Percentiles rank a stretch among this genome's conserved stretches.
phyloP scores from a whole-genome alignment of 1,140 invertebrate species.

The Panagrolaimus sp. region DNA sequence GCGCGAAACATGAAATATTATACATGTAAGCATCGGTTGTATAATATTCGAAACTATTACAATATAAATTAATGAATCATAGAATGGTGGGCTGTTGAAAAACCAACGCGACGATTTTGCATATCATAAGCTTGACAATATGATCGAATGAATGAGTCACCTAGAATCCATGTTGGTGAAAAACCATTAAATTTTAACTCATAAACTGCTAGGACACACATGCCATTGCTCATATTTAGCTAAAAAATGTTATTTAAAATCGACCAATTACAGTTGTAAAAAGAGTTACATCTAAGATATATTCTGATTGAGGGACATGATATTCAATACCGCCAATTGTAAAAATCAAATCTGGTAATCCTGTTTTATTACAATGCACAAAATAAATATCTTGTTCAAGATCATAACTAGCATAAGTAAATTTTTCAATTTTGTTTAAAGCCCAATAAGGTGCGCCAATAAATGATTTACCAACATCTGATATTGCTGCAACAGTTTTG shows the following conservation, averaged over 20 bases:
- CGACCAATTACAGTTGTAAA: too few relatives aligned
- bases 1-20: too few relatives aligned
- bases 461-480: neutral
- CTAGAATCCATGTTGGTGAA: slow-evolving; percentile 7
- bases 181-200: neutral
- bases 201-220: slow-evolving; percentile 8
- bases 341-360: slow-evolving; percentile 10
- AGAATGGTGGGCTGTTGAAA: neutral
- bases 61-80: neutral
- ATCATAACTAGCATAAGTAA: neutral
- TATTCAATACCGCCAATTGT: neutral
- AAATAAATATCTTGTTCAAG: neutral
- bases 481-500: neutral
- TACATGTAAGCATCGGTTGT: too few relatives aligned
- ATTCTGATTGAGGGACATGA: neutral
- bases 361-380: neutral
- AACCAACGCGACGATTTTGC: neutral
- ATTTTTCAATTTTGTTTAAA: slow-evolving; percentile 9
- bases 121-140: slow-evolving; percentile 17
- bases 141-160: slow-evolving; percentile 12
- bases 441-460: neutral
- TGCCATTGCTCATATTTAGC: slow-evolving; percentile 2
- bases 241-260: too few relatives aligned
- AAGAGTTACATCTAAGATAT: neutral
- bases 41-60: too few relatives aligned